A percentile compares a stretch with the other conserved stretches of the same genome.
Evolutionary conservation across 2,888 invertebrate genomes (phyloP).

Genomic region (Cephus sareptanus): DNA sequence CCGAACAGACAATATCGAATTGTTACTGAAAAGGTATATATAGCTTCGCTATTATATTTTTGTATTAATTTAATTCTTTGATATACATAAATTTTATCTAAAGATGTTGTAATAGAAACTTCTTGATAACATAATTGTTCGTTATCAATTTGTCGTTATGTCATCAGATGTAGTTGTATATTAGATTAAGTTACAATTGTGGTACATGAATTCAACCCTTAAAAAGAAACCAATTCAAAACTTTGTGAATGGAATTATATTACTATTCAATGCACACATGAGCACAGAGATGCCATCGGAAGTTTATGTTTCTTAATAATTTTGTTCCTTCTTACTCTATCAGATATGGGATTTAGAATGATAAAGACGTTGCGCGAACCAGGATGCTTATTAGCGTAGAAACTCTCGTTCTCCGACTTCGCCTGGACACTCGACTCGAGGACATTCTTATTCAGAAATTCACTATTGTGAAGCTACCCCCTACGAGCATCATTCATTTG

Average conservation of each 20-base stretch:
- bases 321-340: background rate
- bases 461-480: conserved; percentile 29
- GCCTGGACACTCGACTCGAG: conserved; percentile 36
- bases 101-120: background rate
- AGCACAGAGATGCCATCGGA: too few relatives aligned
- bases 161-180: background rate
- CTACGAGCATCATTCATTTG: background rate
- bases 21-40: background rate
- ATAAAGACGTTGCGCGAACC: background rate
- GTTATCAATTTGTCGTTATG: background rate
- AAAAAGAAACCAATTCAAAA: too few relatives aligned
- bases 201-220: background rate
- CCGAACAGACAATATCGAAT: background rate
- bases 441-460: conserved; percentile 35
- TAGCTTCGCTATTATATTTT: background rate
- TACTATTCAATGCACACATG: too few relatives aligned
- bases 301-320: too few relatives aligned
- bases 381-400: background rate
- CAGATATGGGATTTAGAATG: background rate
- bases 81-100: background rate
- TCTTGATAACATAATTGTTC: background rate
- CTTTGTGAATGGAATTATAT: too few relatives aligned
- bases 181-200: background rate
- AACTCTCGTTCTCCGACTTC: conserved; percentile 15
- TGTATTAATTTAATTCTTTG: background rate